These are phyloP conservation scores for Diprion similis DNA, from an alignment of 1,140 invertebrate species.

Conservation along the genomic window DNA sequence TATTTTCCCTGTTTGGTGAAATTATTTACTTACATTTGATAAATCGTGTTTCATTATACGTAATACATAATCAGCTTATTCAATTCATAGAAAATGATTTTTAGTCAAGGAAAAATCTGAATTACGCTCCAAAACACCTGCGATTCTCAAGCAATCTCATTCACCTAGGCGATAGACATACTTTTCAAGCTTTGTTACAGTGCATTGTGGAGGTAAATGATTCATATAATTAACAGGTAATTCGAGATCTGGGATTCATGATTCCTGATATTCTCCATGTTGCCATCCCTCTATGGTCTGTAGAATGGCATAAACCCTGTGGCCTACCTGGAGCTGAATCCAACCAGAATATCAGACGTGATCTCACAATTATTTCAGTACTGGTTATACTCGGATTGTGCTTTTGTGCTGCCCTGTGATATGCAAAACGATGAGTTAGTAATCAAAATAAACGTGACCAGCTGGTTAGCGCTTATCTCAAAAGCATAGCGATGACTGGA, in stretches of 20 bases:
- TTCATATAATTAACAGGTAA: slow-evolving; percentile 58
- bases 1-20: too few relatives aligned
- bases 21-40: too few relatives aligned
- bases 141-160: too few relatives aligned
- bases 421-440: background rate
- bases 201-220: background rate
- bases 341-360: slow-evolving; percentile 46
- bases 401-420: slow-evolving; percentile 51
- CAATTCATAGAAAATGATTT: too few relatives aligned
- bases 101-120: too few relatives aligned
- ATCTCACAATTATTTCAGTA: slow-evolving; percentile 52
- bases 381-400: slow-evolving; percentile 51
- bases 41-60: too few relatives aligned
- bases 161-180: too few relatives aligned
- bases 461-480: too few relatives aligned
- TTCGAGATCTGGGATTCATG: slow-evolving; percentile 78
- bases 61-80: too few relatives aligned
- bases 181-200: slow-evolving; percentile 6
- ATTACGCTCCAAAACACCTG: too few relatives aligned
- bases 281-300: slow-evolving; percentile 64
- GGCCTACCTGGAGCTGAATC: slow-evolving; percentile 48
- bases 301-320: slow-evolving; percentile 45
- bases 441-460: background rate
- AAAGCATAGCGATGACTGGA: background rate
- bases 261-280: slow-evolving; percentile 76